Conservation (phyloP, 2,888 invertebrate genomes). For the Hydraecia micacea region DNA sequence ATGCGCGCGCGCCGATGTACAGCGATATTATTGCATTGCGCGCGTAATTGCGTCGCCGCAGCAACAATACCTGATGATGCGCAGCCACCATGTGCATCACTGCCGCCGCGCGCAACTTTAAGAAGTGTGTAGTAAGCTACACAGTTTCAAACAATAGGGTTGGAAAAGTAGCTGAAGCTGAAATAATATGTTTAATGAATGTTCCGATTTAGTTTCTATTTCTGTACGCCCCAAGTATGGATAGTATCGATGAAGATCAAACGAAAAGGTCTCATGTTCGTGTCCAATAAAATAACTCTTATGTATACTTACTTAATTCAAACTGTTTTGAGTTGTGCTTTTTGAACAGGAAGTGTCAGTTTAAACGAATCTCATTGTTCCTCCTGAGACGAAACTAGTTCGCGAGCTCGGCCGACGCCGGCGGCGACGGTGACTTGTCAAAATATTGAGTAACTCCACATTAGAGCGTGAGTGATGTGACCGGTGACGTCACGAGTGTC, state of each 20-base stretch:
- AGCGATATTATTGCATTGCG: constrained; percentile 63
- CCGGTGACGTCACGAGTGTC: constrained; percentile 31
- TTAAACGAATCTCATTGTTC: constrained; percentile 6
- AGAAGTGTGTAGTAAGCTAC: no score
- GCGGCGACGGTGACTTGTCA: constrained; percentile 38
- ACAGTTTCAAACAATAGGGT: background rate
- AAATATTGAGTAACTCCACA: constrained; percentile 39
- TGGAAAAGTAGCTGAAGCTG: background rate
- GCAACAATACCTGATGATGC: constrained; percentile 34
- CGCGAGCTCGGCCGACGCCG: constrained; percentile 11
- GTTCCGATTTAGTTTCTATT: no score
- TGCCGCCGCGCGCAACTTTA: background rate
- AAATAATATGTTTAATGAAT: background rate
- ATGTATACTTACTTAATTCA: background rate
- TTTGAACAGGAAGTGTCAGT: constrained; percentile 23
- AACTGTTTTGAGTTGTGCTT: constrained; percentile 1
- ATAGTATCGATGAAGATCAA: background rate
- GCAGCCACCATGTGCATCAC: constrained; percentile 5
- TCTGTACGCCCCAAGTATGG: no score
- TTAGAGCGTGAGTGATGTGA: constrained; percentile 34
- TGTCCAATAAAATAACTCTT: background rate
- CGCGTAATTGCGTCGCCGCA: constrained; percentile 58
- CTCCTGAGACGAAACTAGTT: constrained; percentile 29
- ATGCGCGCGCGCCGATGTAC: constrained; percentile 66
- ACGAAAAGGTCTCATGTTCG: background rate